Percentiles rank a stretch among this genome's conserved stretches.
These are phyloP conservation scores for Osmoderma eremita DNA, from an alignment of 2,888 invertebrate species.

Conservation along the genomic window DNA sequence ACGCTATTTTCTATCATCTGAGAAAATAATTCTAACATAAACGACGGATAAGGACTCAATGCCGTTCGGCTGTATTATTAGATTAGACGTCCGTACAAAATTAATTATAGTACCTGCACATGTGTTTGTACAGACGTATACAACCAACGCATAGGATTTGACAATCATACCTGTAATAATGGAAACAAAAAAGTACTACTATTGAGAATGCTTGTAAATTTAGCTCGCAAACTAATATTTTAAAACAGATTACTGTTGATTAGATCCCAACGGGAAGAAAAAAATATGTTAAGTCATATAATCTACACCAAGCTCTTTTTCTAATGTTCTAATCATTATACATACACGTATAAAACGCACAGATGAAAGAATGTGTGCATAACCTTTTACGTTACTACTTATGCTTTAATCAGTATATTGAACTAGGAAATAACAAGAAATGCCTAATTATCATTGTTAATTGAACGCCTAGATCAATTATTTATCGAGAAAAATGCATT, in stretches of 20 bases:
- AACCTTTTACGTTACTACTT: neutral
- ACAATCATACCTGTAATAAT: neutral
- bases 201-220: neutral
- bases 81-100: neutral
- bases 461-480: constrained; percentile 7
- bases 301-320: neutral
- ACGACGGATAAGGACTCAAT: constrained; percentile 4
- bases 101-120: neutral
- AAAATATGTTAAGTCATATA: neutral
- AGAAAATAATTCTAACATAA: constrained; percentile 23
- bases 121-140: neutral
- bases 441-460: constrained; percentile 23
- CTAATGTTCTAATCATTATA: neutral
- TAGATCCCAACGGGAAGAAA: neutral
- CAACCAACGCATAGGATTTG: no score
- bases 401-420: constrained; percentile 20
- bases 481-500: constrained; percentile 22
- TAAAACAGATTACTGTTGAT: neutral
- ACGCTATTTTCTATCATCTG: constrained; percentile 30
- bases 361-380: neutral
- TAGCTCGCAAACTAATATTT: neutral
- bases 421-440: constrained; percentile 25
- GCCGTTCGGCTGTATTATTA: constrained; percentile 6
- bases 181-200: neutral
- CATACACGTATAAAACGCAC: neutral